Conservation (phyloP, 1,140 invertebrate species). For the Schlechtendalia chinensis region DNA sequence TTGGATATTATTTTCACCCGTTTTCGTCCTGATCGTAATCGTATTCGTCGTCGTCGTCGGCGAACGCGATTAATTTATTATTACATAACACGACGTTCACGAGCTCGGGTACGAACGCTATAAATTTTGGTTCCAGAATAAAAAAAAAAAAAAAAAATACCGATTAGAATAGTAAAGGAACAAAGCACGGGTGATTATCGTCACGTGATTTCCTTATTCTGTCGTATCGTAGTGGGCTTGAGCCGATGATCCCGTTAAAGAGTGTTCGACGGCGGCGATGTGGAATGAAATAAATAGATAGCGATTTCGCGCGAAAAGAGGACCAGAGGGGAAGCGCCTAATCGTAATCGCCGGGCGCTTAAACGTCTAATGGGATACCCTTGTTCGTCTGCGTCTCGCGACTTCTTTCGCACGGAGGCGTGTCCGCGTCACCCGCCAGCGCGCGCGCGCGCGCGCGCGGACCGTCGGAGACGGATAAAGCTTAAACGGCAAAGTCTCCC, state of each 20-base stretch:
- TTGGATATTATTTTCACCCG: not conserved
- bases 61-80: not conserved
- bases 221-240: not conserved
- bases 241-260: constrained; percentile 44
- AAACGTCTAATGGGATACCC: constrained; percentile 19
- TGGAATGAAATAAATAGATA: constrained; percentile 45
- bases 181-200: not conserved
- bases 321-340: constrained; percentile 21
- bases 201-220: not conserved
- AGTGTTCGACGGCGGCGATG: constrained; percentile 18
- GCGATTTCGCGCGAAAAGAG: constrained; percentile 23
- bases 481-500: constrained; percentile 14
- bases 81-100: no score
- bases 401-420: not conserved
- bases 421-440: not conserved
- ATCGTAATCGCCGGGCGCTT: constrained; percentile 28
- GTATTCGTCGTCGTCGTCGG: not conserved
- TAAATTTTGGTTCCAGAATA: no score
- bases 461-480: not conserved
- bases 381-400: constrained; percentile 19
- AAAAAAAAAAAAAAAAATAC: not conserved
- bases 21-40: not conserved
- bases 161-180: not conserved
- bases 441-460: not conserved
- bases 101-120: no score